Conservation (phyloP, 2,113 vertebrate species). For the Albula glossodonta region DNA sequence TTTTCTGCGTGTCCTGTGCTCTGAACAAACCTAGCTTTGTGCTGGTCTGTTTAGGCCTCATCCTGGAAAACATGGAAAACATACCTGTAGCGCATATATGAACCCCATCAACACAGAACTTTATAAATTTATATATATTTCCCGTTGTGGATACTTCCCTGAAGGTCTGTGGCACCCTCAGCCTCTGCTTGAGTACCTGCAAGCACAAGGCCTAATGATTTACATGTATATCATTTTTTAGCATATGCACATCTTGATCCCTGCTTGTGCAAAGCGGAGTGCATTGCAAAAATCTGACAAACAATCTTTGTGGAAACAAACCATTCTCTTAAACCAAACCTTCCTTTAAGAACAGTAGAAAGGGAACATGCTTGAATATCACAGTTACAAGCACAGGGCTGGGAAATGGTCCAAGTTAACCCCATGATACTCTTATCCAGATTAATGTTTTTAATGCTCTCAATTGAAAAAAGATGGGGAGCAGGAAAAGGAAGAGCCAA, state of each 20-base stretch:
- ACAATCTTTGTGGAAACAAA: neutral
- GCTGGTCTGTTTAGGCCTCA: too few species aligned
- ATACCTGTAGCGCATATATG: too few species aligned
- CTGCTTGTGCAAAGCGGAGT: too few species aligned
- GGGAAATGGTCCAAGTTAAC: slow-evolving; percentile 9
- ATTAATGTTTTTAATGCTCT: slow-evolving; percentile 11
- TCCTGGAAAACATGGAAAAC: too few species aligned
- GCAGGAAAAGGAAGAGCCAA: neutral
- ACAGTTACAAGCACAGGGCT: neutral
- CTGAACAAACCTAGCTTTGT: too few species aligned
- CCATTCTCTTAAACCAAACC: neutral
- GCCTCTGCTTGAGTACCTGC: neutral
- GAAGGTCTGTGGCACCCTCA: neutral
- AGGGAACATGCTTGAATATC: neutral
- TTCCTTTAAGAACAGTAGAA: neutral
- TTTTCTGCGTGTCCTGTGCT: too few species aligned
- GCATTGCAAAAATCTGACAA: neutral
- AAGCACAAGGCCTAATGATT: neutral
- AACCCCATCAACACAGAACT: too few species aligned
- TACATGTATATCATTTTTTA: too few species aligned
- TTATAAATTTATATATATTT: neutral
- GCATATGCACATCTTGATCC: too few species aligned
- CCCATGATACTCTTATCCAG: neutral
- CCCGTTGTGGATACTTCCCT: neutral
- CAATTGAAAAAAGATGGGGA: neutral